Evolutionary conservation across 64 coral and sea anemone species (phyloP).

Genomic region (Montipora efflorescens): DNA sequence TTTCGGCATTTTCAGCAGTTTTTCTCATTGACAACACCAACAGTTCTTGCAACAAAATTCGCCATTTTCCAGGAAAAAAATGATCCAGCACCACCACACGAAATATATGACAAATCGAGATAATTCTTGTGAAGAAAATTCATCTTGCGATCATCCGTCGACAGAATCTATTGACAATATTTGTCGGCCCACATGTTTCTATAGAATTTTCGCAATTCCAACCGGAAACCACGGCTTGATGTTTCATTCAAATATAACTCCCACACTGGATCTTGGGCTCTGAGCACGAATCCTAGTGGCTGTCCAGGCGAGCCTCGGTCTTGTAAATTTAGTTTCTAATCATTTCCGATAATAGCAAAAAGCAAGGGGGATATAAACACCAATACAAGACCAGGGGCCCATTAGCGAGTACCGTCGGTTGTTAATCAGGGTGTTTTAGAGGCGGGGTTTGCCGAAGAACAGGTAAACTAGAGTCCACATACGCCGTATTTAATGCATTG

Average conservation of each 20-base stretch:
- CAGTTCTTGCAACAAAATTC: slow-evolving; percentile 46
- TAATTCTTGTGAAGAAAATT: slow-evolving; percentile 46
- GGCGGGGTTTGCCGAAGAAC: slow-evolving; percentile 47
- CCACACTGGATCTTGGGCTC: slow-evolving; percentile 53
- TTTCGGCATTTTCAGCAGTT: slow-evolving; percentile 76
- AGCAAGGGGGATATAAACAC: slow-evolving; percentile 55
- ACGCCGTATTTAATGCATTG: neutral
- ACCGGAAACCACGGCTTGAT: slow-evolving; percentile 76
- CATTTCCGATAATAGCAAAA: slow-evolving; percentile 72
- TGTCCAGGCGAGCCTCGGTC: slow-evolving; percentile 32
- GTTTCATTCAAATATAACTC: slow-evolving; percentile 77
- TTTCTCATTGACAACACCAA: neutral
- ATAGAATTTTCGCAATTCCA: slow-evolving; percentile 54
- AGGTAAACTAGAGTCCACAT: slow-evolving; percentile 1
- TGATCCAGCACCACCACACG: neutral
- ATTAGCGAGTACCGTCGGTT: slow-evolving; percentile 35
- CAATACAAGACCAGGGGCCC: slow-evolving; percentile 1
- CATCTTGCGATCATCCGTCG: slow-evolving; percentile 53
- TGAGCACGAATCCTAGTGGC: slow-evolving; percentile 52
- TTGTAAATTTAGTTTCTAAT: slow-evolving; percentile 34
- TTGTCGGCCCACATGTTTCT: slow-evolving; percentile 56
- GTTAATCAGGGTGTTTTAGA: slow-evolving; percentile 47
- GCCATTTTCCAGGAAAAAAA: slow-evolving; percentile 34
- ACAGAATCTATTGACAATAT: slow-evolving; percentile 63
- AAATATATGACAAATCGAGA: slow-evolving; percentile 5